Conservation (phyloP, 2,113 vertebrate genomes). For the Tympanuchus pallidicinctus region DNA sequence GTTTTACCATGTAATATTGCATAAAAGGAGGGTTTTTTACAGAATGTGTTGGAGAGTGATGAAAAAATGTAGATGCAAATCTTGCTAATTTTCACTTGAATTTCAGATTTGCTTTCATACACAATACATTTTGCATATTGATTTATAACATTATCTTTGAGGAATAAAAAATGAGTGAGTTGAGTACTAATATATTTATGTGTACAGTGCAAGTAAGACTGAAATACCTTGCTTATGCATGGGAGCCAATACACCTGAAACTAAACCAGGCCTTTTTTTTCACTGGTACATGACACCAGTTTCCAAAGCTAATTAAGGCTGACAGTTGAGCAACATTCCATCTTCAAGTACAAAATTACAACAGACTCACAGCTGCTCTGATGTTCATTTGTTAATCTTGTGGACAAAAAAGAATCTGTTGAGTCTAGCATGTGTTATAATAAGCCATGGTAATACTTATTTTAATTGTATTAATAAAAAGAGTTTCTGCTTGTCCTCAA, state of each 20-base stretch:
- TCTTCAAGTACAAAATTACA: not conserved
- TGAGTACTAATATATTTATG: not conserved
- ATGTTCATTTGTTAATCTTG: not conserved
- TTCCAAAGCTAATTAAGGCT: not conserved
- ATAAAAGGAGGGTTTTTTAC: not conserved
- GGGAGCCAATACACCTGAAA: not conserved
- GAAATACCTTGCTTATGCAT: not conserved
- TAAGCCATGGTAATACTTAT: not conserved
- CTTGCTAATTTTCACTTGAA: not conserved
- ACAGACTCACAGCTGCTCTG: not conserved
- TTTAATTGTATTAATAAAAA: not conserved
- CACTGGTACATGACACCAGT: not conserved
- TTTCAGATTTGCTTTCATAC: not conserved
- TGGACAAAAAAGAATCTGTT: not conserved
- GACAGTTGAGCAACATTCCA: not conserved
- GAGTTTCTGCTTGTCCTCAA: not conserved
- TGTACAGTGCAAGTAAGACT: not conserved
- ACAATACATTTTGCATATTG: not conserved
- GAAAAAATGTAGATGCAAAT: not conserved
- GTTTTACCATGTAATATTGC: not conserved
- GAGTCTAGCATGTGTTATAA: not conserved
- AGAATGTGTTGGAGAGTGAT: not conserved
- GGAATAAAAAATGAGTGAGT: not conserved
- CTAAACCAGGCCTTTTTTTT: not conserved
- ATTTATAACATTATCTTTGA: not conserved